Evolutionary conservation across 2,797 vertebrate species (phyloP), one percentile per base, ranked within the genome.

Genomic region (Tangara arthus): DNA sequence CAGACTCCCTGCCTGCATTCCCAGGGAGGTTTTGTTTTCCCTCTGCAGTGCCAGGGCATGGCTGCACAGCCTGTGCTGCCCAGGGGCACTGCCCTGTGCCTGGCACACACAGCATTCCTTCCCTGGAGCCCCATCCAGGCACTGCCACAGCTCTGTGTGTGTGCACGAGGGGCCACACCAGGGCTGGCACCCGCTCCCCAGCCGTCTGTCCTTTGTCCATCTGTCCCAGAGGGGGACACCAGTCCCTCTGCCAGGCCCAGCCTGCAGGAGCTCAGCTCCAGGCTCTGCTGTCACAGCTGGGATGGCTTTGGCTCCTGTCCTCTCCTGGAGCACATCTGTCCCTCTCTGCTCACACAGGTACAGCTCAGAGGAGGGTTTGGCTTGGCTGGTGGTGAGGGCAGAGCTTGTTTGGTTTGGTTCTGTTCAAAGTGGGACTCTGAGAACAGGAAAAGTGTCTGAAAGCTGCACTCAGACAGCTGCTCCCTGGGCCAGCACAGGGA

Each of bases 111-210:
- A n/a, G n/a, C 52, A 4, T 32, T 53, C 50, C 50, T 20, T 8
- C 18, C 50, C 50, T 12, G 11, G 3, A 52, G 28, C 28, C 50
- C 50, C 28, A 32, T 12, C 7, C 49, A 50, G n/a, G 55, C 39
- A 64, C 68, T 77, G 39, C 39, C 39, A 4, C 50, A 5, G 76
- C 65, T 22, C 1, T 0, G 2, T 3, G 0, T 1, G 3, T 15
- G n/a, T 1, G 2, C 66, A 47, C 75, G 42, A 82, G 86, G 42
- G 70, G 68, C 35, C n/a, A 1, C 22, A 6, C 55, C 55, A 44
- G 59, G 73, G 73, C 86, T 79, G 86, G 86, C 93, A 95, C 47
- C 82, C 81, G 89, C 82, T 83, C 46, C 77, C 78, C 20, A 1
- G 27, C 59, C 73, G 53, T 52, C 60, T 0, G 87, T 77, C 82